Evolutionary conservation across 1,140 invertebrate species (phyloP).

Genomic region (Cheumatopsyche charites): DNA sequence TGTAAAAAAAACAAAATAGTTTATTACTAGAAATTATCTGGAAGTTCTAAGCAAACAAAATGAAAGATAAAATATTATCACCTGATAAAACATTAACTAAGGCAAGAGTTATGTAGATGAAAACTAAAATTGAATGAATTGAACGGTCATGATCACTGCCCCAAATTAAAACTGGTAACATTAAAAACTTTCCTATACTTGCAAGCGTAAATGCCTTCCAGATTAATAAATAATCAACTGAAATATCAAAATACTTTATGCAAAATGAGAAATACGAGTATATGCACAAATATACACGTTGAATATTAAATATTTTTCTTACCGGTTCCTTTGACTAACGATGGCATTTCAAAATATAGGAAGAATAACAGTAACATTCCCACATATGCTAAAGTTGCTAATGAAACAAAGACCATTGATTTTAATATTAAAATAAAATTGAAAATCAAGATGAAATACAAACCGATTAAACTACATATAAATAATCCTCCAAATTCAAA

Average conservation of each 20-base stretch:
- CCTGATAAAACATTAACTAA: slow-evolving; percentile 12
- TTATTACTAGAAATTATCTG: not conserved
- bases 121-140: slow-evolving; percentile 15
- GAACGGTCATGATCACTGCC: slow-evolving; percentile 25
- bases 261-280: not conserved
- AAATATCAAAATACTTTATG: slow-evolving; percentile 8
- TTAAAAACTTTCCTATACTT: slow-evolving; percentile 16
- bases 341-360: slow-evolving; percentile 1
- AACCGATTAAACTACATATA: not conserved
- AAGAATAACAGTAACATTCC: slow-evolving; percentile 8
- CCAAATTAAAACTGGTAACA: slow-evolving; percentile 29
- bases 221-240: slow-evolving; percentile 26
- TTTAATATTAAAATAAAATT: not conserved
- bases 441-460: not conserved
- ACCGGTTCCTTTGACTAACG: slow-evolving; percentile 13
- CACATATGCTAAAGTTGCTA: slow-evolving; percentile 14
- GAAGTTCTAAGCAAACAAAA: not conserved
- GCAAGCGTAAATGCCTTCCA: slow-evolving; percentile 29
- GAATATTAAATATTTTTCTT: not conserved
- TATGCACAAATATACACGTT: not conserved
- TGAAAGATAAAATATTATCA: not conserved
- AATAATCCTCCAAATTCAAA: slow-evolving; percentile 14
- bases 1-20: slow-evolving; percentile 7
- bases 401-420: slow-evolving; percentile 4
- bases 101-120: not conserved